Conservation (phyloP, 2,888 invertebrate species). For the Tenthredo distinguenda region DNA sequence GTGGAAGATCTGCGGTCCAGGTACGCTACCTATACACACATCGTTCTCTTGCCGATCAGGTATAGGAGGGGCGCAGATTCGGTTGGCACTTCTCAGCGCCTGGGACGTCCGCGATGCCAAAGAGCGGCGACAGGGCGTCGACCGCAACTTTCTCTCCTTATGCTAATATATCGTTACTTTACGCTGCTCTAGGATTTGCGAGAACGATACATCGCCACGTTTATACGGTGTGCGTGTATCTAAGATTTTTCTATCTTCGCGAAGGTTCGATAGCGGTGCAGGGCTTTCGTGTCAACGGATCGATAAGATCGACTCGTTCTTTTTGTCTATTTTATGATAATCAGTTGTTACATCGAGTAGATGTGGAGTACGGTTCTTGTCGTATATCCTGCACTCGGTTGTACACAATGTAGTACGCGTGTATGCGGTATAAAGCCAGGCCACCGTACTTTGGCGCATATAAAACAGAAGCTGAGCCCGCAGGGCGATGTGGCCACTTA, state of each 20-base stretch:
- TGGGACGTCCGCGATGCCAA: slow-evolving; percentile 40
- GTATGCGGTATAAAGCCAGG: not conserved
- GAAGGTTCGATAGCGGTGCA: not conserved
- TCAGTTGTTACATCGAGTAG: not conserved
- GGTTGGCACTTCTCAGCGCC: slow-evolving; percentile 13
- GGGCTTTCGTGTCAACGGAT: not conserved
- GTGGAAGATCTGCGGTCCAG: not conserved
- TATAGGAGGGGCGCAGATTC: slow-evolving; percentile 16
- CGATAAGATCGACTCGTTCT: no score
- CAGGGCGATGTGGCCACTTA: not conserved
- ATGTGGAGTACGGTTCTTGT: not conserved
- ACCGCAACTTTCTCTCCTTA: slow-evolving; percentile 75
- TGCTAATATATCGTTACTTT: slow-evolving; percentile 64
- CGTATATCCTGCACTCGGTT: not conserved
- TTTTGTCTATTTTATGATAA: not conserved
- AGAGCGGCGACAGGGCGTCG: slow-evolving; percentile 49
- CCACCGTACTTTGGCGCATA: slow-evolving; percentile 28
- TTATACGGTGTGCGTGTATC: not conserved
- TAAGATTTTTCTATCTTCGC: not conserved
- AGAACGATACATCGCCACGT: not conserved
- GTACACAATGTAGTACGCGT: not conserved
- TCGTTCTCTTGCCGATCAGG: not conserved
- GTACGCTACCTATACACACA: not conserved
- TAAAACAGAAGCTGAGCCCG: slow-evolving; percentile 23
- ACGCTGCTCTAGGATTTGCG: slow-evolving; percentile 29